Conservation (phyloP, 2,797 vertebrate genomes). For the Sebastes reedi region DNA sequence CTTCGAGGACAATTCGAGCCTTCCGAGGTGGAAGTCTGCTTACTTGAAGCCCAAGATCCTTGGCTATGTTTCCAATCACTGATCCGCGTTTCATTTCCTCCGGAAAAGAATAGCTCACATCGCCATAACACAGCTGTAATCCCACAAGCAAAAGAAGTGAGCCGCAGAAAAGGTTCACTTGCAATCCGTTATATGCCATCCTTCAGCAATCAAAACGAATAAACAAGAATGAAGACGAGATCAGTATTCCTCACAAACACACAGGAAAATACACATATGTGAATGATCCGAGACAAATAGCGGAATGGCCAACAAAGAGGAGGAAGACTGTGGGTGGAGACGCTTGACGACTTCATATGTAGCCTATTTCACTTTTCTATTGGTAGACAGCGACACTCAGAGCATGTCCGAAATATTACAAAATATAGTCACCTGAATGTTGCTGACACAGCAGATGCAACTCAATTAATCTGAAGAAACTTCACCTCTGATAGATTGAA, state of each 20-base stretch:
- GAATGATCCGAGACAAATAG: neutral
- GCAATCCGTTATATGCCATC: neutral
- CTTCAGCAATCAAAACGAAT: neutral
- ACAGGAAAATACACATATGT: neutral
- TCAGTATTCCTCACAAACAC: neutral
- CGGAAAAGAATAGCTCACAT: conserved; percentile 41
- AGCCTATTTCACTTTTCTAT: neutral
- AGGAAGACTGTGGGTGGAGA: conserved; percentile 11
- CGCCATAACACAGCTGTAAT: conserved; percentile 4
- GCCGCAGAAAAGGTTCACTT: neutral
- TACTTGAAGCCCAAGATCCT: conserved; percentile 55
- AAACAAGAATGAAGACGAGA: neutral
- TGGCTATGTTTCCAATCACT: conserved; percentile 61
- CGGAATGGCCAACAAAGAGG: conserved; percentile 5
- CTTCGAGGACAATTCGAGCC: conserved; percentile 37
- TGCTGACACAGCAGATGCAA: neutral
- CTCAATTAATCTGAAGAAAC: neutral
- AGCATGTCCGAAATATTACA: neutral
- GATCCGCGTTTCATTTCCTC: conserved; percentile 53
- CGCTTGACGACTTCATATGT: neutral
- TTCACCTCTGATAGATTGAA: neutral
- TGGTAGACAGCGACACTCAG: conserved; percentile 36
- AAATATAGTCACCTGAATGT: neutral
- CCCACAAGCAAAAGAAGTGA: neutral
- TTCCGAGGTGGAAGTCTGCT: conserved; percentile 2